These are phyloP conservation scores for Entelurus aequoreus DNA, from an alignment of 2,113 vertebrate species.

Conservation along the genomic window DNA sequence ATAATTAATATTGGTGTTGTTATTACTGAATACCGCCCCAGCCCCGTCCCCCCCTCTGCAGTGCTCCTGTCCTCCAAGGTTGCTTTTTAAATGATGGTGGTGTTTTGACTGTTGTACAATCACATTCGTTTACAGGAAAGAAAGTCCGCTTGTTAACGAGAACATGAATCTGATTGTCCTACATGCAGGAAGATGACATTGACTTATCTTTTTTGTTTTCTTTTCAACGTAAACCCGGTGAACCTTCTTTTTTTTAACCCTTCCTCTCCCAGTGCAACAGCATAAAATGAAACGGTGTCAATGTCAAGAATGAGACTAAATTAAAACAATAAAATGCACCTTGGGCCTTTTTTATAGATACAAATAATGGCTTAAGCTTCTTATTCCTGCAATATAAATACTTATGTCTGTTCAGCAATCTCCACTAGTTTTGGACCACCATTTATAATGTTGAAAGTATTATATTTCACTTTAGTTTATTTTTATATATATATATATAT, in stretches of 20 bases:
- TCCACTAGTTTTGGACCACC: slow-evolving; percentile 80
- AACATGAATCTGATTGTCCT: slow-evolving; percentile 52
- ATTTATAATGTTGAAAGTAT: slow-evolving; percentile 88
- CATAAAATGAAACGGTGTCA: slow-evolving; percentile 74
- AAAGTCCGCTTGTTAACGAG: slow-evolving; percentile 17
- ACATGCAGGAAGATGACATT: slow-evolving; percentile 71
- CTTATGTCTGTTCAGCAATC: slow-evolving; percentile 78
- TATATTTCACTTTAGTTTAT: slow-evolving; percentile 90
- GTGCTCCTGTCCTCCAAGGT: slow-evolving; percentile 42
- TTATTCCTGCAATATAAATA: slow-evolving; percentile 80
- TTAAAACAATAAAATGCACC: slow-evolving; percentile 76
- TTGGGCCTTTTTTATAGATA: slow-evolving; percentile 78
- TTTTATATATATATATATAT: slow-evolving; percentile 59
- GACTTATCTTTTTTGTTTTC: slow-evolving; percentile 24
- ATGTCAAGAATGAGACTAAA: slow-evolving; percentile 62
- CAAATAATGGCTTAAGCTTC: slow-evolving; percentile 72
- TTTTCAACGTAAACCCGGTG: slow-evolving; percentile 65
- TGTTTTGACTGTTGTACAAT: slow-evolving; percentile 85
- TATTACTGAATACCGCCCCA: slow-evolving; percentile 45
- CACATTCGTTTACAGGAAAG: slow-evolving; percentile 75
- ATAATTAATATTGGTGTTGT: slow-evolving; percentile 67
- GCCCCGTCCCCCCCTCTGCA: slow-evolving; percentile 10
- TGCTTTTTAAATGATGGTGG: slow-evolving; percentile 62
- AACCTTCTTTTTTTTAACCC: slow-evolving; percentile 55
- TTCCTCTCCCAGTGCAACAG: slow-evolving; percentile 68